Evolutionary conservation across 2,797 vertebrate genomes (phyloP).

Genomic region (Sphenodon punctatus): DNA sequence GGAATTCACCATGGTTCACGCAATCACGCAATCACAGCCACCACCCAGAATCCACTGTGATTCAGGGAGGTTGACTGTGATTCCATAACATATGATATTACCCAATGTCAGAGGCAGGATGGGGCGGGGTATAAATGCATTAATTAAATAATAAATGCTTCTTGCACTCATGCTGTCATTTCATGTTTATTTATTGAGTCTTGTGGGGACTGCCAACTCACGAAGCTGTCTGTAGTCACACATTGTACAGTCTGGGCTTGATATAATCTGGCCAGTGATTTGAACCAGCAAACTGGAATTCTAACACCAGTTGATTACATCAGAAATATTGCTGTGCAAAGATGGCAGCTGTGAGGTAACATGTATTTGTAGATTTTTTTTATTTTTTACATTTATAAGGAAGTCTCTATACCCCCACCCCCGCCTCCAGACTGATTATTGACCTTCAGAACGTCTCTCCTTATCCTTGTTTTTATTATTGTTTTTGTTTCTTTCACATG

Average conservation of each 20-base stretch:
- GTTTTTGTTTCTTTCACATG: not conserved
- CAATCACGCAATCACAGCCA: no score
- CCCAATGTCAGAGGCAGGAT: no score
- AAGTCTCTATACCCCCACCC: not conserved
- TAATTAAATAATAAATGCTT: no score
- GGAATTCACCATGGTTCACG: no score
- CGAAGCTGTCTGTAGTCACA: not conserved
- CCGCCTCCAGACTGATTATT: not conserved
- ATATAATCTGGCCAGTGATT: not conserved
- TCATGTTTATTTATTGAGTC: no score
- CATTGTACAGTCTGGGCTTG: not conserved
- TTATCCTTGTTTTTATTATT: not conserved
- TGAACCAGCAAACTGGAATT: not conserved
- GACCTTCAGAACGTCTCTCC: not conserved
- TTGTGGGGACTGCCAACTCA: no score
- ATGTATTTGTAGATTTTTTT: not conserved
- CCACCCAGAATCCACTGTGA: no score
- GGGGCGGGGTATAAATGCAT: no score
- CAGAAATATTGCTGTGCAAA: not conserved
- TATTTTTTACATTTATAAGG: not conserved
- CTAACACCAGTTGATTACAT: conserved; percentile 39
- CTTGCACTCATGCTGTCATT: no score
- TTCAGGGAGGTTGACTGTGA: no score
- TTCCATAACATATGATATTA: no score
- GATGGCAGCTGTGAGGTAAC: not conserved